A percentile compares a stretch with the other conserved stretches of the same genome.
phyloP scores from a whole-genome alignment of 35 echinoderm and acorn worm genomes.

The Strongylocentrotus purpuratus region DNA sequence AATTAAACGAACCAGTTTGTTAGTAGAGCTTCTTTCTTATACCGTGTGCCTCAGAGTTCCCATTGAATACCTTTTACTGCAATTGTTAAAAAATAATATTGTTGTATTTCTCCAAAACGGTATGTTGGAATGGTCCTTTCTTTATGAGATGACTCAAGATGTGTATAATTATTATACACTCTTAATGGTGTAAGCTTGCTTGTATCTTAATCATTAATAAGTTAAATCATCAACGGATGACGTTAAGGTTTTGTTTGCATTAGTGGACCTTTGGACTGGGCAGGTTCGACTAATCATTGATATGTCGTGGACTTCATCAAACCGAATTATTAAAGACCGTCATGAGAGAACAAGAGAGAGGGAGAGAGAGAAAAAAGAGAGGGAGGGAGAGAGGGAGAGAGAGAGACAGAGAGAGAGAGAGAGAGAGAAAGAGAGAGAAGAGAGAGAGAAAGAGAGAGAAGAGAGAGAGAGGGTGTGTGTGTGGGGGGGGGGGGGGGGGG shows the following conservation, averaged over 20 bases:
- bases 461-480: no score
- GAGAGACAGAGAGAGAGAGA: no score
- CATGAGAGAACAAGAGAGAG: no score
- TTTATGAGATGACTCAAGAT: background rate
- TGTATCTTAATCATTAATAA: constrained; percentile 10
- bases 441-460: no score
- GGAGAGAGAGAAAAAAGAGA: no score
- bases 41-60: background rate
- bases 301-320: background rate
- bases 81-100: background rate
- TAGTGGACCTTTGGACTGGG: background rate
- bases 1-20: background rate
- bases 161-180: background rate
- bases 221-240: background rate
- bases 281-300: background rate
- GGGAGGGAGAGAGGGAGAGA: no score
- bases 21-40: background rate
- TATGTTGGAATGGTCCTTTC: background rate
- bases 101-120: background rate
- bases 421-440: no score
- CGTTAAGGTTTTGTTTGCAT: background rate
- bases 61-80: background rate
- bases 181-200: background rate
- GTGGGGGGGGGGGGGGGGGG: no score
- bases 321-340: no score